A percentile compares a stretch with the other conserved stretches of the same genome.
Evolutionary conservation across 2,797 vertebrate genomes (phyloP).

Genomic region (Chaetophractus vellerosus): DNA sequence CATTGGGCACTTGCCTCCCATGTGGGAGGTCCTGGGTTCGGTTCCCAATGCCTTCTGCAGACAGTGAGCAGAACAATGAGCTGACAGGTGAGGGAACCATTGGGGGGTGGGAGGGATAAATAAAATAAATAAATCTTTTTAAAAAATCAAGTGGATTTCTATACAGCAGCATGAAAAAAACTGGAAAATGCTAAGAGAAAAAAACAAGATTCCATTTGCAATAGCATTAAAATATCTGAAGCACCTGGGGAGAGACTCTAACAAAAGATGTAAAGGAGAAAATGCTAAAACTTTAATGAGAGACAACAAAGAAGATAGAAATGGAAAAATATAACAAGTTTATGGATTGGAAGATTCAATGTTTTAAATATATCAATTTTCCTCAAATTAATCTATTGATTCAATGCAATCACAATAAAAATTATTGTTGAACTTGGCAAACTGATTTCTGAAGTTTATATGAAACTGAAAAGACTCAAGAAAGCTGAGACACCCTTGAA

Average conservation of each 20-base stretch:
- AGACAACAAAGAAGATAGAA: background rate
- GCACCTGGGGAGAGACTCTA: background rate
- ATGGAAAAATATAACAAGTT: background rate
- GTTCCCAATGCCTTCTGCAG: too few relatives aligned
- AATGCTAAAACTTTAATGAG: background rate
- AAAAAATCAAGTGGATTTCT: background rate
- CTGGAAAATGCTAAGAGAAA: background rate
- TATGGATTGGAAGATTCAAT: background rate
- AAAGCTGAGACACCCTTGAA: background rate
- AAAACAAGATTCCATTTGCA: background rate
- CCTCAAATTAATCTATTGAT: background rate
- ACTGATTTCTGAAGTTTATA: background rate
- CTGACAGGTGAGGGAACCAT: too few relatives aligned
- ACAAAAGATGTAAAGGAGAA: background rate
- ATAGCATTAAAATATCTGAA: background rate
- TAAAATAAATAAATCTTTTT: too few relatives aligned
- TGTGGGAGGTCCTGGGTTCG: too few relatives aligned
- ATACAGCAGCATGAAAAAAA: background rate
- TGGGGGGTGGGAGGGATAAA: too few relatives aligned
- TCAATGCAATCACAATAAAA: background rate
- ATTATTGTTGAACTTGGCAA: background rate
- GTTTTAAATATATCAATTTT: background rate
- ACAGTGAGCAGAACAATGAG: too few relatives aligned
- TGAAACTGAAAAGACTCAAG: background rate
- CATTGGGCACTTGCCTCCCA: too few relatives aligned